Percentiles rank a stretch among this genome's conserved stretches.
Evolutionary conservation across 2,797 vertebrate species (phyloP).

Genomic region (Mormyrops boulengeri): DNA sequence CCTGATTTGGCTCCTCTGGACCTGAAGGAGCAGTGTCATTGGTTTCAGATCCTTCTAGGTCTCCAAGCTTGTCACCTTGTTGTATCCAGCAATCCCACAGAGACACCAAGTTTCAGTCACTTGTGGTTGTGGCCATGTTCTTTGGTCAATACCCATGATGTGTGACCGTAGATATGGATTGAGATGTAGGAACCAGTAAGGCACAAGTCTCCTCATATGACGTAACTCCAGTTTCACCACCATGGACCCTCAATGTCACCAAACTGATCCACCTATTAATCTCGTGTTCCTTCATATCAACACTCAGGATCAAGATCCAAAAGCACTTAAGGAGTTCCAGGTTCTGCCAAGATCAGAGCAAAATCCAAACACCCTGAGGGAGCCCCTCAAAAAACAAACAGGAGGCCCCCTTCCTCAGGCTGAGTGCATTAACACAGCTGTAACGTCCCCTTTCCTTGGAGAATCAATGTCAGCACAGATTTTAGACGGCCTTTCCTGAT

Average conservation of each 20-base stretch:
- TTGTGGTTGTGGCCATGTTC: not conserved
- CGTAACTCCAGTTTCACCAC: not conserved
- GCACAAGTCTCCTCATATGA: not conserved
- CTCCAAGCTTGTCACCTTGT: not conserved
- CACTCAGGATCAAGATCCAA: not conserved
- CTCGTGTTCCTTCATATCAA: not conserved
- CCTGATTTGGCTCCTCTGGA: not conserved
- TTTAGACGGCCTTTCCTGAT: slow-evolving; percentile 74
- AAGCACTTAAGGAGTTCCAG: not conserved
- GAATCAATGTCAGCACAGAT: slow-evolving; percentile 69
- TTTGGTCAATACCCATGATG: not conserved
- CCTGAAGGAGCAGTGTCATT: not conserved
- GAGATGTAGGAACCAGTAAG: not conserved
- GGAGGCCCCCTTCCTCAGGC: not conserved
- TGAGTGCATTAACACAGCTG: not conserved
- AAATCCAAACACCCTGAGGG: not conserved
- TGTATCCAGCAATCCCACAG: not conserved
- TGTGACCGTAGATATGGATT: not conserved
- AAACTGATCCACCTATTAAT: not conserved
- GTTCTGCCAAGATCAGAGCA: not conserved
- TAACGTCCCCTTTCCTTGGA: slow-evolving; percentile 42
- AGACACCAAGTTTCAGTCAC: not conserved
- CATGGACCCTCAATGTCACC: not conserved
- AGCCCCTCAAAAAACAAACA: not conserved
- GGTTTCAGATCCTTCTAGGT: not conserved